Evolutionary conservation across 2,113 vertebrate genomes (phyloP).

Genomic region (Chauna torquata): DNA sequence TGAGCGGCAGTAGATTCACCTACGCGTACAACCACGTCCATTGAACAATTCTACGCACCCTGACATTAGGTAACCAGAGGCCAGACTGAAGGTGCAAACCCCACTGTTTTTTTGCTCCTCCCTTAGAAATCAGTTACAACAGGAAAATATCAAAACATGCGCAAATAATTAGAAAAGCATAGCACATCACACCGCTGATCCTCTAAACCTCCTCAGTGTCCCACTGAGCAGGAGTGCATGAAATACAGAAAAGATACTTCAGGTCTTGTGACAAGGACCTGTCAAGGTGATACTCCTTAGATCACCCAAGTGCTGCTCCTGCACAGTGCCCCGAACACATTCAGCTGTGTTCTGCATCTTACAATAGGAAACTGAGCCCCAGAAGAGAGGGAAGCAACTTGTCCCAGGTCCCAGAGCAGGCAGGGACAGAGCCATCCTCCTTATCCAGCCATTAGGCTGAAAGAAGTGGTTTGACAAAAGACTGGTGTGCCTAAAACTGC

Average conservation of each 20-base stretch:
- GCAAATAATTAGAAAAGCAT: not conserved
- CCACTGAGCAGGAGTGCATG: not conserved
- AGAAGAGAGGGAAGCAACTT: not conserved
- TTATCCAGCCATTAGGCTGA: not conserved
- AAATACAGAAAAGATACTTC: not conserved
- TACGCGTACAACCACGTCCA: fast-evolving
- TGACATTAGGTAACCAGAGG: not conserved
- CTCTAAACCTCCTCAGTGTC: not conserved
- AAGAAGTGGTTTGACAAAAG: not conserved
- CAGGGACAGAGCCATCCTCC: not conserved
- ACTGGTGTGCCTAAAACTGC: not conserved
- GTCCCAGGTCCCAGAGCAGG: not conserved
- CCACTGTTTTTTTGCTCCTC: not conserved
- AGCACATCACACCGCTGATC: not conserved
- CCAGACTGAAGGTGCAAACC: not conserved
- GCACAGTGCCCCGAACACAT: fast-evolving
- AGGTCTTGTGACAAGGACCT: not conserved
- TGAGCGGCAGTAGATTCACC: not conserved
- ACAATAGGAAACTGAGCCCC: not conserved
- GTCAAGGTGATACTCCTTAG: not conserved
- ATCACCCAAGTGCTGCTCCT: not conserved
- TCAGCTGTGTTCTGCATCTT: not conserved
- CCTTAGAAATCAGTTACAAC: not conserved
- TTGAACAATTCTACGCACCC: not conserved
- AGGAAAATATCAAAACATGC: not conserved